A percentile compares a stretch with the other conserved stretches of the same genome.
These are phyloP conservation scores for Ormyrus rosae DNA, from an alignment of 2,888 invertebrate species.

Conservation along the genomic window DNA sequence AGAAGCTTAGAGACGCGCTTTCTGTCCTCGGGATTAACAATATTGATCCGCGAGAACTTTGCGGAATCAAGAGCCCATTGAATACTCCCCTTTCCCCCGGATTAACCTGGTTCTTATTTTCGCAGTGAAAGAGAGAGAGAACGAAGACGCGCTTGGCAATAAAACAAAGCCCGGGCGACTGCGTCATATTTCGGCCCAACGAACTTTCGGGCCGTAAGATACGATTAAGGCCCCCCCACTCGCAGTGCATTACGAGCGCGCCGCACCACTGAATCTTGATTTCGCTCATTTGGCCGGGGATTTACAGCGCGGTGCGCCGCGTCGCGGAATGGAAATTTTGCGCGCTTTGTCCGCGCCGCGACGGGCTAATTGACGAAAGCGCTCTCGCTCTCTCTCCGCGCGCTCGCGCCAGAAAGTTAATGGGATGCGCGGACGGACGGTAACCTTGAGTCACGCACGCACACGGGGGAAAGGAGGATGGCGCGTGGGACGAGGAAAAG, in stretches of 20 bases:
- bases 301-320: not conserved
- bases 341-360: not conserved
- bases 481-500: not conserved
- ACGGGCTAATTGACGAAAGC: not conserved
- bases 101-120: slow-evolving; percentile 27
- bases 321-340: slow-evolving; percentile 26
- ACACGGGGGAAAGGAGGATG: not conserved
- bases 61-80: slow-evolving; percentile 44
- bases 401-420: not conserved
- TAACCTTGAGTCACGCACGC: slow-evolving; percentile 2
- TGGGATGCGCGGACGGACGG: not conserved
- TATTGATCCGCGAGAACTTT: slow-evolving; percentile 35
- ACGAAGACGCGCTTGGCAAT: not conserved
- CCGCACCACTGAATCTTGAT: slow-evolving; percentile 24
- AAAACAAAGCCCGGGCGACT: not conserved
- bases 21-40: slow-evolving; percentile 44
- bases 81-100: slow-evolving; percentile 3
- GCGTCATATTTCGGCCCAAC: slow-evolving; percentile 14
- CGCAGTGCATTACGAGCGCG: too few species aligned
- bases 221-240: not conserved
- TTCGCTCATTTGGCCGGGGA: slow-evolving; percentile 24
- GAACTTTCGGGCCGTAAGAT: slow-evolving; percentile 16
- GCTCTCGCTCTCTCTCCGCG: not conserved
- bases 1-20: slow-evolving; percentile 9
- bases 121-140: slow-evolving; percentile 2